These are phyloP conservation scores for Xenus cinereus DNA, from an alignment of 2,113 vertebrate species.

Conservation along the genomic window DNA sequence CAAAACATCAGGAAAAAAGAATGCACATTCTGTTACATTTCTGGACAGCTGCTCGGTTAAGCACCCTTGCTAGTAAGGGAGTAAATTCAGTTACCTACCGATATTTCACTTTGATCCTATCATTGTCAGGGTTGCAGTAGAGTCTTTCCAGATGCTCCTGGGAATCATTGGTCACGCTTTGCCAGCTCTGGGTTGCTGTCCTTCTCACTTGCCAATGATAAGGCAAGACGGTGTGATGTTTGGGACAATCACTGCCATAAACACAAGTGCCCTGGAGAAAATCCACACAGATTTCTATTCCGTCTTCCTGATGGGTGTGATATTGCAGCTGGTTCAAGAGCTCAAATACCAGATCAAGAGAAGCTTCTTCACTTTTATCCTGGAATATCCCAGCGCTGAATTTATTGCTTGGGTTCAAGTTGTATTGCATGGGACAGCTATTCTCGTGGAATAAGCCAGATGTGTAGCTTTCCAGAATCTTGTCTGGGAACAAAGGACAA, in stretches of 20 bases:
- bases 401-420: conserved; percentile 69
- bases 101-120: conserved; percentile 90
- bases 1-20: background rate
- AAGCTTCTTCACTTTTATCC: conserved; percentile 96
- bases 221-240: conserved; percentile 93
- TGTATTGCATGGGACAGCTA: conserved; percentile 77
- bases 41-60: background rate
- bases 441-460: conserved; percentile 75
- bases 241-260: conserved; percentile 91
- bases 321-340: conserved; percentile 97
- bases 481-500: conserved; percentile 78
- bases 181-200: conserved; percentile 85
- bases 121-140: conserved; percentile 98
- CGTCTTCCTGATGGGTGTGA: conserved; percentile 93
- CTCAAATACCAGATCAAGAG: conserved; percentile 95
- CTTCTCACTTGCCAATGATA: conserved; percentile 97
- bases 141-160: conserved; percentile 99
- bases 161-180: conserved; percentile 92
- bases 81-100: conserved; percentile 81
- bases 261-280: conserved; percentile 92
- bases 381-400: conserved; percentile 88
- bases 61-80: background rate
- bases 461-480: conserved; percentile 81
- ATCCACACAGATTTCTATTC: conserved; percentile 91
- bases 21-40: accelerated